phyloP scores from a whole-genome alignment of 2,888 invertebrate genomes.

The Embidobia sp. region DNA sequence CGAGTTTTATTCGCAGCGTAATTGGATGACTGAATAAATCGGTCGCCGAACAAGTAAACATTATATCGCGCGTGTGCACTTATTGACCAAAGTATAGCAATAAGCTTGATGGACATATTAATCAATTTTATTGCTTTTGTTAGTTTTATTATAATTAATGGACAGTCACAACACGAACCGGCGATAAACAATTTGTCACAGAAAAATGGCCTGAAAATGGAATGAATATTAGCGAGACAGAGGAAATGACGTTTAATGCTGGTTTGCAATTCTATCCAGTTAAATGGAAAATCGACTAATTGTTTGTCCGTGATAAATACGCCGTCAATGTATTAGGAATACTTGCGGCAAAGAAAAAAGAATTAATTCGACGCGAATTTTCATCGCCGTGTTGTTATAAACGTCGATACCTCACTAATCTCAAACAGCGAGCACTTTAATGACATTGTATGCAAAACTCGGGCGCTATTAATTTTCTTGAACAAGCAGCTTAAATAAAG shows the following conservation, averaged over 20 bases:
- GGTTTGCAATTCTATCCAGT: too few relatives aligned
- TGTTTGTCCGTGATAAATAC: conserved; percentile 4
- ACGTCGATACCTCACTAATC: conserved; percentile 1
- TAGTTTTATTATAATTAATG: conserved; percentile 24
- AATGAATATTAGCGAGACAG: too few relatives aligned
- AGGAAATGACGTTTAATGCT: too few relatives aligned
- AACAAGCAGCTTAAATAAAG: conserved; percentile 16
- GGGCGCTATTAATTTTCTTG: conserved; percentile 10
- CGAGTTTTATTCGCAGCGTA: not conserved
- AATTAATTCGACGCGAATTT: not conserved
- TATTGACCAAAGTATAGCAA: not conserved
- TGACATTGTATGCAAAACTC: not conserved
- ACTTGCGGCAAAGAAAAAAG: not conserved
- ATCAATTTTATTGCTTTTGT: conserved; percentile 2
- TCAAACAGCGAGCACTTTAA: conserved; percentile 9
- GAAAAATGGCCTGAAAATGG: not conserved
- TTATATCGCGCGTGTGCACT: conserved; percentile 1
- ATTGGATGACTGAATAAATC: conserved; percentile 22
- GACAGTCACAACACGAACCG: not conserved
- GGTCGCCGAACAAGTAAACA: conserved; percentile 4
- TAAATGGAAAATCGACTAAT: too few relatives aligned
- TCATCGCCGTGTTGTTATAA: not conserved
- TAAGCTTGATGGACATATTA: conserved; percentile 5
- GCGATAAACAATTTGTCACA: too few relatives aligned
- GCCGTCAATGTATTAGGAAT: not conserved